Percentiles rank a stretch among this genome's conserved stretches.
Conservation (phyloP, 2,888 invertebrate species). For the Thymelicus acteon region DNA sequence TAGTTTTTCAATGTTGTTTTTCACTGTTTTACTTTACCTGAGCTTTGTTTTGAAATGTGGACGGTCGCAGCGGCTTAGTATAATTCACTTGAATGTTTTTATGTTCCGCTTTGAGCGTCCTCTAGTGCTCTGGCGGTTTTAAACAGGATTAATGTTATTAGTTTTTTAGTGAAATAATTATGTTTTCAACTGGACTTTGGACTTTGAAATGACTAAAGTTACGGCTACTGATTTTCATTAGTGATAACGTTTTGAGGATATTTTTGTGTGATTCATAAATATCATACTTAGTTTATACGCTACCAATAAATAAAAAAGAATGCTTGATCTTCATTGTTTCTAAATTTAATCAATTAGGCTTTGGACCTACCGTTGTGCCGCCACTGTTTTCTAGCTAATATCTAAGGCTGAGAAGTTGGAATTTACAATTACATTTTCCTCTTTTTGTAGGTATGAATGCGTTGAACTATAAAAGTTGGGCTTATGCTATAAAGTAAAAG, state of each 20-base stretch:
- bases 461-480: too few relatives aligned
- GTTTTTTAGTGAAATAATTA: background rate
- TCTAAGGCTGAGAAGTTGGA: too few relatives aligned
- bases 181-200: background rate
- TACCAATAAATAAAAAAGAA: too few relatives aligned
- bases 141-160: slow-evolving; percentile 5
- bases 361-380: too few relatives aligned
- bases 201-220: background rate
- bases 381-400: too few relatives aligned
- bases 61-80: slow-evolving; percentile 24
- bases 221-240: background rate
- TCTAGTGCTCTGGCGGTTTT: slow-evolving; percentile 16
- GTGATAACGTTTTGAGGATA: background rate
- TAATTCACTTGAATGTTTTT: slow-evolving; percentile 34
- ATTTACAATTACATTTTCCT: background rate
- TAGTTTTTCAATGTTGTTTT: slow-evolving; percentile 32
- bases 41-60: slow-evolving; percentile 31
- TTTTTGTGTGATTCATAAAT: background rate
- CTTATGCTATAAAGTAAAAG: too few relatives aligned
- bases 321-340: too few relatives aligned
- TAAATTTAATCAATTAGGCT: too few relatives aligned
- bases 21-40: slow-evolving; percentile 28
- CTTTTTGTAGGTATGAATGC: background rate
- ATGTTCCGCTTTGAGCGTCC: slow-evolving; percentile 24
- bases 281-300: too few relatives aligned